Conservation (phyloP, 2,797 vertebrate genomes). For the Neoniphon sammara region DNA sequence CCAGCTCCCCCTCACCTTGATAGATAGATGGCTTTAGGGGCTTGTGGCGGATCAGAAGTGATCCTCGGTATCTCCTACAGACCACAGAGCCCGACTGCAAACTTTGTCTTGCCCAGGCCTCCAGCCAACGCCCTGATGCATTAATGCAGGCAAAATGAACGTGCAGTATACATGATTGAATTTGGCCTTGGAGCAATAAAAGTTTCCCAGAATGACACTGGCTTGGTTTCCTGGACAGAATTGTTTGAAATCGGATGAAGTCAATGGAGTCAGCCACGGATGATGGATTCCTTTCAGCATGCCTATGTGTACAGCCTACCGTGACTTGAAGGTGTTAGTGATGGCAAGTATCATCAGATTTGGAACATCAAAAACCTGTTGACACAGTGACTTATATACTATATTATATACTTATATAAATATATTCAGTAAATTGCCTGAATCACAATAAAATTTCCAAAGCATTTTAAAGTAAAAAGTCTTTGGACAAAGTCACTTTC, state of each 20-base stretch:
- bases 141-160: constrained; percentile 57
- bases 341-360: too few relatives aligned
- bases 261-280: constrained; percentile 26
- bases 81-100: constrained; percentile 70
- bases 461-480: too few relatives aligned
- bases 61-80: constrained; percentile 69
- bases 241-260: constrained; percentile 55
- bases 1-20: constrained; percentile 71
- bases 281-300: constrained; percentile 11
- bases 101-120: constrained; percentile 54
- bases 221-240: constrained; percentile 32
- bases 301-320: not conserved
- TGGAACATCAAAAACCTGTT: too few relatives aligned
- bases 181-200: constrained; percentile 57
- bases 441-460: too few relatives aligned
- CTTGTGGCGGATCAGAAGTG: constrained; percentile 78
- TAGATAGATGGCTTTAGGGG: constrained; percentile 85
- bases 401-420: too few relatives aligned
- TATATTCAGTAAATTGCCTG: too few relatives aligned
- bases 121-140: constrained; percentile 24
- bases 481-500: too few relatives aligned
- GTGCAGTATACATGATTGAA: constrained; percentile 55
- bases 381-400: too few relatives aligned
- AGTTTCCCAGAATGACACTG: constrained; percentile 55
- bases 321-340: constrained; percentile 25